Conservation (phyloP, 1,140 invertebrate species). For the Magallana ariakensis region DNA sequence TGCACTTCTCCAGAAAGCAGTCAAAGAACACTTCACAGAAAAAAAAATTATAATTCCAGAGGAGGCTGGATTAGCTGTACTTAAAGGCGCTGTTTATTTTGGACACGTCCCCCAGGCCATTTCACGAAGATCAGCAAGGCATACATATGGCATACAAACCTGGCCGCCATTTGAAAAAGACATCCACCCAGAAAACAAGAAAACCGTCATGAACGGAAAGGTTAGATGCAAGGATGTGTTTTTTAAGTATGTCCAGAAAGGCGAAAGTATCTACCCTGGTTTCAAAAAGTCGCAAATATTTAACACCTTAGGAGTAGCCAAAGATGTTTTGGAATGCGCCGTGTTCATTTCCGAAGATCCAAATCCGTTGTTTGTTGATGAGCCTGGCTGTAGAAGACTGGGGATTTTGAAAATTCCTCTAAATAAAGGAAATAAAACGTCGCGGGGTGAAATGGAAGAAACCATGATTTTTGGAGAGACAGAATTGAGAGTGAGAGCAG, state of each 20-base stretch:
- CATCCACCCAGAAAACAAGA: constrained; percentile 30
- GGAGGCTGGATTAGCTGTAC: constrained; percentile 46
- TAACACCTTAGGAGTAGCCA: background rate
- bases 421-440: background rate
- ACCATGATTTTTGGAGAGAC: constrained; percentile 53
- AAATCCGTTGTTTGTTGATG: constrained; percentile 37
- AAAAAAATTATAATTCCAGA: constrained; percentile 52
- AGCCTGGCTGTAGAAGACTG: constrained; percentile 34
- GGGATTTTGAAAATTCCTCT: constrained; percentile 39
- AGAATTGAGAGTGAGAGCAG: constrained; percentile 41
- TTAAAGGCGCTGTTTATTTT: constrained; percentile 55
- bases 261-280: constrained; percentile 42
- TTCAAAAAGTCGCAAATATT: constrained; percentile 43
- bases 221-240: constrained; percentile 50
- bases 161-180: constrained; percentile 42
- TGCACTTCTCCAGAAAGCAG: constrained; percentile 46
- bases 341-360: constrained; percentile 43
- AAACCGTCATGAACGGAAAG: constrained; percentile 2
- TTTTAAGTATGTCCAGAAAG: constrained; percentile 45
- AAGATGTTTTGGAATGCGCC: constrained; percentile 43
- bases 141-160: constrained; percentile 47
- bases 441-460: constrained; percentile 40
- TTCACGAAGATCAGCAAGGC: background rate
- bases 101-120: constrained; percentile 26
- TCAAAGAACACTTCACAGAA: constrained; percentile 41